Evolutionary conservation across 2,113 vertebrate genomes (phyloP), one percentile per base, ranked within the genome.

Genomic region (Pogonocichla stellata): DNA sequence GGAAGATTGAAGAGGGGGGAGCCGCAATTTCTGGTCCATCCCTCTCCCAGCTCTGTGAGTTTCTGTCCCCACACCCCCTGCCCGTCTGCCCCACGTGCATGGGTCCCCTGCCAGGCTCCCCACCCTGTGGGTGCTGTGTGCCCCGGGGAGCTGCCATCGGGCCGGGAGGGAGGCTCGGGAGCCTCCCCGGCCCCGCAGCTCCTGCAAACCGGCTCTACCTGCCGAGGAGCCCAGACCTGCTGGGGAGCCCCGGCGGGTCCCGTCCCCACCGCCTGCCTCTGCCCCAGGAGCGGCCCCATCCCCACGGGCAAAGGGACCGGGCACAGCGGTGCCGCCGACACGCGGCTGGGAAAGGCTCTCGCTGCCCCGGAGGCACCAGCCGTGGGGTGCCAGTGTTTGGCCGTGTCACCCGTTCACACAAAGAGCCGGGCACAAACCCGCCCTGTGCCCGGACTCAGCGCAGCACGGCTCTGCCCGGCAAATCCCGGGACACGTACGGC

Each of bases 1-100:
- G 1, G 2, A 58, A 2, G 7, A 33, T 4, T 26, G 4, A 12
- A 16, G 5, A 2, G 1, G 7, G 8, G 33, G 6, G 19, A 73
- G 9, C 18, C 6, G 3, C 43, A 42, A 8, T 53, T 92, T 64
- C 54, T 72, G 36, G 6, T 65, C 64, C 57, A 8, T 19, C 12
- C 6, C 33, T 22, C 23, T 67, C 19, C 17, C 42, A 50, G 51
- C 23, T 28, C 28, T 12, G 5, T 2, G 29, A 2, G 5, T 17
- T 43, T 57, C 47, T 17, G 8, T 36, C 36, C 31, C 14, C 25
- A 40, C 42, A 57, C 3, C 14, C n/a, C 26, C 31, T 24, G 18
- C 38, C 33, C 20, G 10, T 16, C 29, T 75, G 58, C 24, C 40
- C 58, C 36, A 15, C 0, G 6, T 4, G 1, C 19, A 5, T 5